Conservation (phyloP, 1,140 invertebrate genomes). For the Vanessa atalanta region DNA sequence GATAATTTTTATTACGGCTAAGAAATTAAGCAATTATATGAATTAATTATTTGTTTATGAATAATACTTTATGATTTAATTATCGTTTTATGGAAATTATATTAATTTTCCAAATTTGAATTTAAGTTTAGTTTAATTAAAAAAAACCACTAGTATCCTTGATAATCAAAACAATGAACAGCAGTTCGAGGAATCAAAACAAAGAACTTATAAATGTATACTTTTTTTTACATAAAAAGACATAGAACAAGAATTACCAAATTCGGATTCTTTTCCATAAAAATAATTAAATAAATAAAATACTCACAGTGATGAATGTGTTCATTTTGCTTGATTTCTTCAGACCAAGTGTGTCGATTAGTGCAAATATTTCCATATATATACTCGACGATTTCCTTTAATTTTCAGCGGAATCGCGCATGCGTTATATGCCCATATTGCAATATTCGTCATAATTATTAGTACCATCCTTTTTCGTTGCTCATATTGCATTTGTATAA, state of each 20-base stretch:
- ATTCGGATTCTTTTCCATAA: background rate
- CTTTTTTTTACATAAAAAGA: background rate
- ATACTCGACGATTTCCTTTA: conserved; percentile 47
- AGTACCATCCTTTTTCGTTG: conserved; percentile 8
- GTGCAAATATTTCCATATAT: conserved; percentile 40
- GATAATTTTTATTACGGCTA: too few species aligned
- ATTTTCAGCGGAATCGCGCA: conserved; percentile 16
- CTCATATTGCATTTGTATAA: conserved; percentile 1
- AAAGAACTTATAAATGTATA: too few species aligned
- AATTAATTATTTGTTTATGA: too few species aligned
- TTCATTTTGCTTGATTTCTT: conserved; percentile 60
- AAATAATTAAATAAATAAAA: conserved; percentile 2
- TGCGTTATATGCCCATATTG: background rate
- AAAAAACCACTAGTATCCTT: too few species aligned
- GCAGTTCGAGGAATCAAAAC: too few species aligned
- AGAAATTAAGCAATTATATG: too few species aligned
- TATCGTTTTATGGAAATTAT: too few species aligned
- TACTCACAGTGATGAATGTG: conserved; percentile 63
- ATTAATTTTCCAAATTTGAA: too few species aligned
- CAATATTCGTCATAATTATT: background rate
- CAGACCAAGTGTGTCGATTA: conserved; percentile 61
- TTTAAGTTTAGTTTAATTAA: too few species aligned
- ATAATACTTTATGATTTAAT: too few species aligned
- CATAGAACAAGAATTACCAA: background rate
- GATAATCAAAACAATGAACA: too few species aligned